These are phyloP conservation scores for Prionailurus bengalensis DNA, from an alignment of 2,113 vertebrate genomes.

Conservation along the genomic window DNA sequence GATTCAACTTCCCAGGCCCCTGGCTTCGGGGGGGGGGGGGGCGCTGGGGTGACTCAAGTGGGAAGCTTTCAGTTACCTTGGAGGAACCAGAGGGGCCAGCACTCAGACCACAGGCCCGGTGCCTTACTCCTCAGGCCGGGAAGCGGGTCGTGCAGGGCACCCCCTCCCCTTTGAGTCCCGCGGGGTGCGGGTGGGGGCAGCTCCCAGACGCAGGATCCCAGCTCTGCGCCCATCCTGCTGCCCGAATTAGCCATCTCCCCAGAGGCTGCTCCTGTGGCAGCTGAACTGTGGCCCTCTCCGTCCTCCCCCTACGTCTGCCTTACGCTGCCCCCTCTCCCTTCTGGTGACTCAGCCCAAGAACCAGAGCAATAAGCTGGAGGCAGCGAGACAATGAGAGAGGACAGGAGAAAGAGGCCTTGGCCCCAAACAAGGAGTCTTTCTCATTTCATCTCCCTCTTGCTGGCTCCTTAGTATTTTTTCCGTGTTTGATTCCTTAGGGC, in stretches of 20 bases:
- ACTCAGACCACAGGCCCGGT: neutral
- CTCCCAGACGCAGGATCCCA: conserved; percentile 23
- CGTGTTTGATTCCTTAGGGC: neutral
- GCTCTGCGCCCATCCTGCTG: conserved; percentile 51
- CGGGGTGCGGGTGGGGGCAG: neutral
- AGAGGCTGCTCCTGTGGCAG: conserved; percentile 57
- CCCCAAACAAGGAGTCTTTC: conserved; percentile 2
- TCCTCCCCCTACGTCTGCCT: neutral
- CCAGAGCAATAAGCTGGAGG: conserved; percentile 39
- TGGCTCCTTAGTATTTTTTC: neutral
- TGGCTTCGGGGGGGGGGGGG: neutral
- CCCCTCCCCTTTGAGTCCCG: neutral
- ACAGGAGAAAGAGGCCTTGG: neutral
- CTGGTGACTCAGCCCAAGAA: conserved; percentile 75
- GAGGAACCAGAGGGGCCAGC: neutral
- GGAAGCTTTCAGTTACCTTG: neutral
- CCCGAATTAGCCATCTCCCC: conserved; percentile 75
- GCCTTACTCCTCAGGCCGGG: neutral
- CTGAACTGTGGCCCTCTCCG: neutral
- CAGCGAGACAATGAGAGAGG: neutral
- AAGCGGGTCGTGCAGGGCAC: neutral
- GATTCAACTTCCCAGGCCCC: neutral
- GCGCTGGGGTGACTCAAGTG: neutral
- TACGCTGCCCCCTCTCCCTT: neutral
- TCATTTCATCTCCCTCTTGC: conserved; percentile 18